phyloP scores from a whole-genome alignment of 2,113 vertebrate genomes.

The Heterotis niloticus region DNA sequence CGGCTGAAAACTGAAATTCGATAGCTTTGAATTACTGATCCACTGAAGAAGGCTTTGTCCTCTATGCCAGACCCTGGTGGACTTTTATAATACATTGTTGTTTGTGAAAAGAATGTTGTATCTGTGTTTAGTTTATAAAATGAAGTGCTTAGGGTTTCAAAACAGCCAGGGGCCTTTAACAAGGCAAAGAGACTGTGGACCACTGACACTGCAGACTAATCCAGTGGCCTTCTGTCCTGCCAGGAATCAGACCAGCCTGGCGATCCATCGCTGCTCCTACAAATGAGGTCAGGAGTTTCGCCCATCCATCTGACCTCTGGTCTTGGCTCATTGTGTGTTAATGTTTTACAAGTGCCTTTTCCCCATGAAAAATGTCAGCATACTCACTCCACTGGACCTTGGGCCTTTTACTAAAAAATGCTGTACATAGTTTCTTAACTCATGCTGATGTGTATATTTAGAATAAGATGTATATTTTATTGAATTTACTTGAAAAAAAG shows the following conservation, averaged over 20 bases:
- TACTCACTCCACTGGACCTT: neutral
- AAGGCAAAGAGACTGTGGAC: neutral
- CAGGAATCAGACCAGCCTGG: neutral
- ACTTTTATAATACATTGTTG: slow-evolving; percentile 1
- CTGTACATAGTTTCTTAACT: slow-evolving; percentile 44
- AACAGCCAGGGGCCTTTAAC: neutral
- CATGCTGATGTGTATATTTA: slow-evolving; percentile 52
- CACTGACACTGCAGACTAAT: too few species aligned
- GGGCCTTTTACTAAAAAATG: slow-evolving; percentile 38
- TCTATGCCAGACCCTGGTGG: neutral
- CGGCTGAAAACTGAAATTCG: neutral
- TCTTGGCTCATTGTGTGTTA: neutral
- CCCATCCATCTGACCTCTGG: neutral
- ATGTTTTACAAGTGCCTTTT: too few species aligned
- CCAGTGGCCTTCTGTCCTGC: too few species aligned
- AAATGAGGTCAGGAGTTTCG: neutral
- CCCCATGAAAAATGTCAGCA: too few species aligned
- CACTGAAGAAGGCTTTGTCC: neutral
- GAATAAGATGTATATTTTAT: slow-evolving; percentile 34
- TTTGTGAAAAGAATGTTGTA: neutral
- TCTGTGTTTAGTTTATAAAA: neutral
- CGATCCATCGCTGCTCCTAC: neutral
- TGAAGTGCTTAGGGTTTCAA: neutral
- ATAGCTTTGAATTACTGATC: neutral
- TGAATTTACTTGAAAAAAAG: slow-evolving; percentile 57